Base-by-base conservation (phyloP, 1,140 invertebrate genomes). In the Cyclina sinensis region DNA sequence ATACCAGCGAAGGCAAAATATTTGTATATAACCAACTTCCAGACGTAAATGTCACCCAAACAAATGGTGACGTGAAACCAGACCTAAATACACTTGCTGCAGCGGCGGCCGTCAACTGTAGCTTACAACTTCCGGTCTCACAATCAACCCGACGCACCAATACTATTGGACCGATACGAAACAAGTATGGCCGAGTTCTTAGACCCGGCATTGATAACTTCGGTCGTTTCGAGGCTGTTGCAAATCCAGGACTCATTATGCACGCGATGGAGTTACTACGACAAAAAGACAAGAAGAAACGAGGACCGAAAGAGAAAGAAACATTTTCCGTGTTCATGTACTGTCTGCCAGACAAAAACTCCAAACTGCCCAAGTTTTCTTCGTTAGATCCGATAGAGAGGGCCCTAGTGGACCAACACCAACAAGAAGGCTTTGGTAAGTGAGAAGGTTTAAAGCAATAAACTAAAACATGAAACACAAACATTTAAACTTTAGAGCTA, bases 261-360 rank as follows among this genome's bases (percentile, higher is more conserved):
- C 86, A 88, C 37, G 86, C 88, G 12, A 89, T 89, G 88, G 74
- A 89, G 57, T 39, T 84, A 62, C 57, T 89, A 5, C 39, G 78
- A 68, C 80, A 79, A 48, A 90, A 90, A 59, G 89, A 90, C 24
- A 90, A 88, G 57, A 87, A 83, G 80, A 90, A 90, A 59, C 30
- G 89, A 21, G 89, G 89, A 30, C 89, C 89, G 27, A 90, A 90
- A 57, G 89, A 90, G 39, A 90, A 90, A 37, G 89, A 90, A 24
- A 87, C 80, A 43, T 90, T 90, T 39, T 78, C 76, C 21, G 85
- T 86, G 32, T 90, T 90, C 35, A 85, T 90, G 78, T 90, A 87
- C 54, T 90, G 89, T 79, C 70, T 90, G 35, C 89, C 85, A n/a
- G 89, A 90, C 48, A 88, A 83, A 57, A 87, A 87, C 57, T 80